Base-by-base conservation (phyloP, 2,797 vertebrate species). In the Sebastes minor region DNA sequence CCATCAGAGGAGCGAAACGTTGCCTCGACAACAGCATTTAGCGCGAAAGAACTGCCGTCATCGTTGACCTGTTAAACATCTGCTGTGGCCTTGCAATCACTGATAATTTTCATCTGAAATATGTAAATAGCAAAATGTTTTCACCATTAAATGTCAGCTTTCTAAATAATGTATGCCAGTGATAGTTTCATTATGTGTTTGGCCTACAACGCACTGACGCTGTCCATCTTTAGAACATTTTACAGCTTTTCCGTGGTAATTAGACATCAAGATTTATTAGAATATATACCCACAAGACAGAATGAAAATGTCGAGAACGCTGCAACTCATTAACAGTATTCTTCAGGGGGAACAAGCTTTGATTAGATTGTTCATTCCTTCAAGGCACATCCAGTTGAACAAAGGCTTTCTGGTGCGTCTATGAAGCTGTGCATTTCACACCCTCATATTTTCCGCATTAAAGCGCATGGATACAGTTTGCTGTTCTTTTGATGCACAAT, bases 281-380 rank as follows among this genome's bases (percentile, higher is more conserved):
- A 93, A 93, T 88, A 89, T 90, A 91, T 92, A 92, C 84, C 93
- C 91, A 90, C 74, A 87, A 94, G 93, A 94, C 89, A 91, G 82
- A 93, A 89, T 74, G 83, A 84, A 92, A 92, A 92, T 89, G 91
- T 92, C 46, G 78, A 78, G 87, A 93, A 93, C 80, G 89, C 87
- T 91, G 90, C 87, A 92, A 89, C 92, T 96, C 94, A 94, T 95
- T 95, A 95, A 91, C 88, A 85, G 86, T 71, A 84, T 90, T 95
- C 94, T 94, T 91, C 82, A 80, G 93, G 91, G 90, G 87, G 89
- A 90, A 89, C 85, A 86, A 87, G 93, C 94, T 94, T 94, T 93
- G 92, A 95, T 94, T 91, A 93, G 90, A 90, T 90, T 93, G 82
- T 91, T 93, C 86, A 67, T 90, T 90, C 88, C 93, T 94, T 93